Evolutionary conservation across 1,140 invertebrate species (phyloP).

Genomic region (Rhagoletis pomonella): DNA sequence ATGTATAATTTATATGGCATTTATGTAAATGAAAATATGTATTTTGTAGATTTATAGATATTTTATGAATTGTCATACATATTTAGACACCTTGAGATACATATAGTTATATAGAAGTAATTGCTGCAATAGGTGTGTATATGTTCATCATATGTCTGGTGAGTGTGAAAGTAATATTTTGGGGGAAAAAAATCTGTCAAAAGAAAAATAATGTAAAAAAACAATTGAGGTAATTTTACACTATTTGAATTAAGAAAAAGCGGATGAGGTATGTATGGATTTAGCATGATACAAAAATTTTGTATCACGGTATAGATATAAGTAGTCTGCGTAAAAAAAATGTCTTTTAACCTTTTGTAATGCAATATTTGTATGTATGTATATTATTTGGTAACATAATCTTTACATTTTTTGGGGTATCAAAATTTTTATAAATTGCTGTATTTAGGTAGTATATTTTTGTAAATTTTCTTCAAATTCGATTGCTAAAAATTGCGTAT

Average conservation of each 20-base stretch:
- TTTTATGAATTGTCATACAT: neutral
- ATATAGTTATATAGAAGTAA: neutral
- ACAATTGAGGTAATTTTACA: neutral
- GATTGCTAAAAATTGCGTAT: neutral
- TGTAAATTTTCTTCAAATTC: neutral
- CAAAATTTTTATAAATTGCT: neutral
- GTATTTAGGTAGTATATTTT: neutral
- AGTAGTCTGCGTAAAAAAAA: neutral
- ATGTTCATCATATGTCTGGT: neutral
- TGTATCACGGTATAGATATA: neutral
- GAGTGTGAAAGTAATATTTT: neutral
- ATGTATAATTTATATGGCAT: slow-evolving; percentile 27
- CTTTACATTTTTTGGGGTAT: slow-evolving; percentile 2
- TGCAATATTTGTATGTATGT: neutral
- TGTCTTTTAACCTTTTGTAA: neutral
- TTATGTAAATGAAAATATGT: neutral
- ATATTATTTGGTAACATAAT: neutral
- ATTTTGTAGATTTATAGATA: neutral
- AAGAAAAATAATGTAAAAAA: neutral
- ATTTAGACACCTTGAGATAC: neutral
- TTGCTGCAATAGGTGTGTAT: neutral
- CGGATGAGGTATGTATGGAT: neutral
- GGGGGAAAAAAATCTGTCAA: neutral
- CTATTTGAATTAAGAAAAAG: too few relatives aligned
- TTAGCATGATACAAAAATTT: neutral